Evolutionary conservation across 2,888 invertebrate species (phyloP), one percentile per base, ranked within the genome.

Genomic region (Mythimna albipuncta): DNA sequence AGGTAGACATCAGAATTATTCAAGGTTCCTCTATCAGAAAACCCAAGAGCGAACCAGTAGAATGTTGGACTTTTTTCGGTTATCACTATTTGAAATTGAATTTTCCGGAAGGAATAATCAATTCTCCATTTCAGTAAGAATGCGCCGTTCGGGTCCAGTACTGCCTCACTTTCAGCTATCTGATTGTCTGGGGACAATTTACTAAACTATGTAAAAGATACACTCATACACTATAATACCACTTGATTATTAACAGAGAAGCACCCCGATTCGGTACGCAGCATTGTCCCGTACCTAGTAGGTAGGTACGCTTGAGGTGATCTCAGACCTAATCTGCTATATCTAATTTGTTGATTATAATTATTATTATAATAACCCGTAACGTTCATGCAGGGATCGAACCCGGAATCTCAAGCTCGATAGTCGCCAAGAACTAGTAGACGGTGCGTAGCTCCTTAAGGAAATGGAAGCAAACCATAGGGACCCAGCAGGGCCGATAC

Each of bases 31-130:
- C 98, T 97, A 88, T 98, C 97, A 1, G 99, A 99, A 94, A 99
- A 99, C 52, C 99, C 99, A 64, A 99, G 89, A 0, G 98, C 98
- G 87, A 99, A 97, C 99, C 99, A 99, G 66, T 96, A 96, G 86
- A 93, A 93, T 0, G 91, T 90, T 16, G 96, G 95, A 0, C 93
- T 92, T 59, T 94, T 91, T 2, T 93, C 91, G 0, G 97, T 94
- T 59, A 97, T 87, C 66, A 96, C 93, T 21, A 97, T 88, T 86
- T 96, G 96, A 82, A 97, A 97, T 35, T 90, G 88, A 66, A 96
- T 92, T 83, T 92, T 94, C 64, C 87, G 87, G 55, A 86, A 77
- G 16, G 87, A 77, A 75, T 95, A 96, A 80, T 96, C 92, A 11
- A 95, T 93, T 81, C 88, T 85, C 96, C 96, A 96, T 91, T 93